phyloP scores from a whole-genome alignment of 2,888 invertebrate genomes.

The Gryllus longicercus region DNA sequence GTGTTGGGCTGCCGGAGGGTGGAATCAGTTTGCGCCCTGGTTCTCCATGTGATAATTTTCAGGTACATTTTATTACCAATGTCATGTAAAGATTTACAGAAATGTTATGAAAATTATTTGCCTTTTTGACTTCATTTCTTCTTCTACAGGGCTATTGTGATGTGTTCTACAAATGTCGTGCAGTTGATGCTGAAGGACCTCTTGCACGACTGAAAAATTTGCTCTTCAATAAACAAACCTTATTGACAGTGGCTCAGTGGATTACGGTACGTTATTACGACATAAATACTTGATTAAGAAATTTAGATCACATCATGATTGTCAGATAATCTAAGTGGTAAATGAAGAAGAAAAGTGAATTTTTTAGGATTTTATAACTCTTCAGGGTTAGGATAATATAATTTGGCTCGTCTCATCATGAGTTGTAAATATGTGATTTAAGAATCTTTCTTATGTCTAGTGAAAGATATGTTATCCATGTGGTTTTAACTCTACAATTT shows the following conservation, averaged over 20 bases:
- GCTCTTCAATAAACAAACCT: conserved; percentile 84
- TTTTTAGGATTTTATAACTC: no score
- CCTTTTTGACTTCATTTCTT: conserved; percentile 34
- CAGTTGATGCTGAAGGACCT: conserved; percentile 98
- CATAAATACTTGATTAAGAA: no score
- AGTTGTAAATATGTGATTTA: no score
- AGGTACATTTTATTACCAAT: conserved; percentile 53
- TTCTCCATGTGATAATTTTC: conserved; percentile 98
- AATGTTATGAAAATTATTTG: no score
- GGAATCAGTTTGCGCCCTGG: conserved; percentile 89
- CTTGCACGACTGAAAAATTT: conserved; percentile 93
- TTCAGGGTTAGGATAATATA: no score
- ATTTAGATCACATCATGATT: no score
- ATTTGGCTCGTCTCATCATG: no score
- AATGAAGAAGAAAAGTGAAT: no score
- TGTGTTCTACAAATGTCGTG: conserved; percentile 96
- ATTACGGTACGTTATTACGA: conserved; percentile 59
- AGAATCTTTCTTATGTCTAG: no score
- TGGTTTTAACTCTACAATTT: no score
- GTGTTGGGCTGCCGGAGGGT: conserved; percentile 69
- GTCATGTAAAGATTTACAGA: not conserved
- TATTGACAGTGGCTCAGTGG: conserved; percentile 87
- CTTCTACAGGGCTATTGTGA: conserved; percentile 88
- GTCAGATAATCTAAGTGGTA: no score
- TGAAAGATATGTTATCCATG: no score